Evolutionary conservation across 2,113 vertebrate species (phyloP).

Genomic region (Pipra filicauda): DNA sequence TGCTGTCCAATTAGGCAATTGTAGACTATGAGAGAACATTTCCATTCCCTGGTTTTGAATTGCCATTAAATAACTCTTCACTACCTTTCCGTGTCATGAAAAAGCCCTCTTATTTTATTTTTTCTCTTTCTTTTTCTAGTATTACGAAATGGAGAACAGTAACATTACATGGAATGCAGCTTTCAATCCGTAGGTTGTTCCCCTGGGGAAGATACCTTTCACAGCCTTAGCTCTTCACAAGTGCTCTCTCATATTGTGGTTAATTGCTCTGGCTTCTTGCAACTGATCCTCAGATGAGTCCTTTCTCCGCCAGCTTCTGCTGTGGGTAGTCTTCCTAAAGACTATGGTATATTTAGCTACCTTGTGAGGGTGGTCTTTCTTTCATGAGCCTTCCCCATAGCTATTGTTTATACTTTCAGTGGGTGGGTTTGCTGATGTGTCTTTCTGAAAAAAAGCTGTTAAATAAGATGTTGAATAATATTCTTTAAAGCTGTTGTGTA

Average conservation of each 20-base stretch:
- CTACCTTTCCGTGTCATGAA: background rate
- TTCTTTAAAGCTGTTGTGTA: background rate
- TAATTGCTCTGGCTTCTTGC: background rate
- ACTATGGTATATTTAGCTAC: background rate
- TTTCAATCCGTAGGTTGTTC: background rate
- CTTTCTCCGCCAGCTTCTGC: background rate
- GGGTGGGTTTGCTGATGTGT: background rate
- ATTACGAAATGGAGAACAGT: background rate
- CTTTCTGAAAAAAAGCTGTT: background rate
- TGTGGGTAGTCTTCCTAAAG: background rate
- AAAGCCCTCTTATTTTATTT: background rate
- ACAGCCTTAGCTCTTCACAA: background rate
- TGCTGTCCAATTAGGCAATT: background rate
- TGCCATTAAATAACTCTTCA: background rate
- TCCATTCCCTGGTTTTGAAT: background rate
- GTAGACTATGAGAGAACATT: background rate
- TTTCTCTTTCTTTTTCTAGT: background rate
- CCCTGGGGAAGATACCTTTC: background rate
- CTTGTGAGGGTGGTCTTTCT: background rate
- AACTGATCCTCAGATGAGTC: background rate
- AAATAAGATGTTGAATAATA: background rate
- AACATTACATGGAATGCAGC: background rate
- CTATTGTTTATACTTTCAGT: background rate
- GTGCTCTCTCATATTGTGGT: background rate
- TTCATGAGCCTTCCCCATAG: background rate